phyloP scores from a whole-genome alignment of 2,113 vertebrate genomes.

The Chitala chitala region DNA sequence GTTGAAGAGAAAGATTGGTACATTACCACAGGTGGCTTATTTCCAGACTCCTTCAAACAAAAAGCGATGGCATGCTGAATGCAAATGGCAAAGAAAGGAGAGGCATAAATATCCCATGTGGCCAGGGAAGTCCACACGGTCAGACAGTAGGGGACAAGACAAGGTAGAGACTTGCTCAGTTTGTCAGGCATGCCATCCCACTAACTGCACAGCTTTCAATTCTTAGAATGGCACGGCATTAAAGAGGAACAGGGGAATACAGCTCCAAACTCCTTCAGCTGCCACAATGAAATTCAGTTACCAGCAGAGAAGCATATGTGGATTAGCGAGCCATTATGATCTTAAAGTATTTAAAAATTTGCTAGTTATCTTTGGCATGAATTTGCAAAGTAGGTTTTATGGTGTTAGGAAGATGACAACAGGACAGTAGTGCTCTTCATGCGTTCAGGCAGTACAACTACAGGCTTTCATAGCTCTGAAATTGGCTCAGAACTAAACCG shows the following conservation, averaged over 20 bases:
- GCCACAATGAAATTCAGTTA: not conserved
- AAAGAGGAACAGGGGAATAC: not conserved
- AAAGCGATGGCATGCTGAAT: conserved; percentile 97
- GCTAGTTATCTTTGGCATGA: not conserved
- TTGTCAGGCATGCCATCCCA: conserved; percentile 10
- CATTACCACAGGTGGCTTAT: conserved; percentile 92
- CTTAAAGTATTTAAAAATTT: not conserved
- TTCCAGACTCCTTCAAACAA: conserved; percentile 96
- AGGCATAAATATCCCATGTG: conserved; percentile 71
- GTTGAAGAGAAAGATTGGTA: conserved; percentile 58
- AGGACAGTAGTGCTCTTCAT: too few species aligned
- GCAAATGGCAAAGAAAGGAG: conserved; percentile 77
- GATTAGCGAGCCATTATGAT: not conserved
- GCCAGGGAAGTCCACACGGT: conserved; percentile 46
- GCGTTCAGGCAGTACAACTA: too few species aligned
- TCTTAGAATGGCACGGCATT: not conserved
- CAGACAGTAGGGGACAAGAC: conserved; percentile 21
- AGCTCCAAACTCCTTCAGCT: not conserved
- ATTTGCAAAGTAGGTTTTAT: not conserved
- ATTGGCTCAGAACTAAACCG: too few species aligned
- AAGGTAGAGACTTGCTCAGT: conserved; percentile 29
- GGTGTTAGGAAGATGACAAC: not conserved
- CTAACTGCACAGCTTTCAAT: conserved; percentile 18
- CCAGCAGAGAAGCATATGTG: conserved; percentile 9
- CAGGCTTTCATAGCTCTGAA: too few species aligned